These are phyloP conservation scores for Scaptomyza flava DNA, from an alignment of 2,888 invertebrate genomes.

Conservation along the genomic window DNA sequence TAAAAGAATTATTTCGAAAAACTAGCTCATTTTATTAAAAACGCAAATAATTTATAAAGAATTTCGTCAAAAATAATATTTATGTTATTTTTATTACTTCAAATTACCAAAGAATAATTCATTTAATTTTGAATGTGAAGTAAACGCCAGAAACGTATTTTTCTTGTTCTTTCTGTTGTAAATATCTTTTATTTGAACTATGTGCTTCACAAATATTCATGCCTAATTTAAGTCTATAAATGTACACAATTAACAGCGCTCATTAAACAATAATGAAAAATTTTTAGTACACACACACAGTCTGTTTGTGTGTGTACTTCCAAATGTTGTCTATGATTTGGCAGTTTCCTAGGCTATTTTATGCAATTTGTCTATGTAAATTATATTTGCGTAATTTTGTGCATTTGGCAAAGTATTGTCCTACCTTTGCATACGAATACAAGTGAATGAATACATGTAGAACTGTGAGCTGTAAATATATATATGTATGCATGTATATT, in stretches of 20 bases:
- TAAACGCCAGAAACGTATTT: background rate
- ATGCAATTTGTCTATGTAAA: conserved; percentile 58
- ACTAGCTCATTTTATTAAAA: no score
- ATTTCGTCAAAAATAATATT: background rate
- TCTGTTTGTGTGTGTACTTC: conserved; percentile 5
- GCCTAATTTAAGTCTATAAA: conserved; percentile 21
- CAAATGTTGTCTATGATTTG: conserved; percentile 25
- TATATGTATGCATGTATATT: conserved; percentile 11
- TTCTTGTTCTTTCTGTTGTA: background rate
- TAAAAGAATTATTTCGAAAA: no score
- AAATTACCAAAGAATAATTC: background rate
- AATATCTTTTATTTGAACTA: background rate
- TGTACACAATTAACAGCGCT: conserved; percentile 16
- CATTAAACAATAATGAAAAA: conserved; percentile 38
- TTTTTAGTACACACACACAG: conserved; percentile 1
- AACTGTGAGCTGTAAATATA: background rate
- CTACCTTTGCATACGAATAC: conserved; percentile 35
- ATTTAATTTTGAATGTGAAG: background rate
- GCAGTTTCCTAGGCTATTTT: conserved; percentile 33
- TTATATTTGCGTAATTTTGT: conserved; percentile 56
- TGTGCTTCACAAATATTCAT: background rate
- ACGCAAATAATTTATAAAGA: no score
- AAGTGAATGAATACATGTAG: conserved; percentile 25
- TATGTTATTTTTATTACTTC: background rate
- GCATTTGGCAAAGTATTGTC: conserved; percentile 43